phyloP scores from a whole-genome alignment of 2,888 invertebrate species.

The Gonocerus acuteangulatus region DNA sequence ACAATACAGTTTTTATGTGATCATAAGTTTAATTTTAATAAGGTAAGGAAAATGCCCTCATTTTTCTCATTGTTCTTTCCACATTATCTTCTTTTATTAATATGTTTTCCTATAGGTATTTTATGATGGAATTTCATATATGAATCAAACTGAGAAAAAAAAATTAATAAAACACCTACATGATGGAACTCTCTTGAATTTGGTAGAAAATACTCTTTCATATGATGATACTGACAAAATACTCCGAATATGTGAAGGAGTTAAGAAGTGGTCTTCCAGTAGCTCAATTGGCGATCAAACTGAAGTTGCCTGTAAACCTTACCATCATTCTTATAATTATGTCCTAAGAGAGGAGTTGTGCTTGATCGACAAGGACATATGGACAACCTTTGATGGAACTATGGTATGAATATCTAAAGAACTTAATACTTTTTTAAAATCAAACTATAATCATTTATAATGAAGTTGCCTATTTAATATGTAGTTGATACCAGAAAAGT shows the following conservation, averaged over 20 bases:
- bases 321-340: slow-evolving; percentile 15
- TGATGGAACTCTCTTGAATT: slow-evolving; percentile 41
- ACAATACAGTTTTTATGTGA: slow-evolving; percentile 56
- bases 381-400: no score
- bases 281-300: not conserved
- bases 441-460: no score
- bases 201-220: slow-evolving; percentile 37
- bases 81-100: no score
- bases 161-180: slow-evolving; percentile 43
- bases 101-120: slow-evolving; percentile 50
- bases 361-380: slow-evolving; percentile 22
- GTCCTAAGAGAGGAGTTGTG: slow-evolving; percentile 4
- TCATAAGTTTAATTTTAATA: slow-evolving; percentile 66
- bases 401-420: no score
- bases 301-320: not conserved
- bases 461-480: no score
- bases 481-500: no score
- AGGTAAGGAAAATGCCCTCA: no score
- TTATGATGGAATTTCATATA: slow-evolving; percentile 59
- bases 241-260: slow-evolving; percentile 37
- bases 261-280: slow-evolving; percentile 19
- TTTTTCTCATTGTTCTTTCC: no score
- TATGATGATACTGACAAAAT: slow-evolving; percentile 37
- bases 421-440: no score
- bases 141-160: slow-evolving; percentile 52